Evolutionary conservation across 35 echinoderm and acorn worm species (phyloP).

Genomic region (Stichopus chloronotus): DNA sequence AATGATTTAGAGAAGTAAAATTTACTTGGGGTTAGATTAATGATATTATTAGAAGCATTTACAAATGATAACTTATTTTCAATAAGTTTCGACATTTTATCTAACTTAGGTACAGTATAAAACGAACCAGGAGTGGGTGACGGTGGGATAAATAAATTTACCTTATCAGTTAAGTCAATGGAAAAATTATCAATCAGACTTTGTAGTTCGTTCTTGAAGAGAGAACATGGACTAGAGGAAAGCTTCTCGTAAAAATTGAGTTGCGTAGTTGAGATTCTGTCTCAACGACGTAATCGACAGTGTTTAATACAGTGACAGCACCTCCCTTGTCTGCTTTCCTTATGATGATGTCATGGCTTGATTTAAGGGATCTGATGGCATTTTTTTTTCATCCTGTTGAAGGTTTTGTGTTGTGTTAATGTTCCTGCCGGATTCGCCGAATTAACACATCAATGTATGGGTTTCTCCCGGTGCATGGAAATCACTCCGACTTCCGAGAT

Average conservation of each 20-base stretch:
- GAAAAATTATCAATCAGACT: not conserved
- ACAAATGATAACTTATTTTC: not conserved
- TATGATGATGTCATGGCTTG: not conserved
- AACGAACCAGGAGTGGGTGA: not conserved
- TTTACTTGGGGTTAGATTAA: not conserved
- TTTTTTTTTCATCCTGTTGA: not conserved
- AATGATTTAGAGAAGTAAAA: not conserved
- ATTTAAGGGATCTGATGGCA: not conserved
- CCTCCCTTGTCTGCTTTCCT: not conserved
- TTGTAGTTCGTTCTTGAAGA: not conserved
- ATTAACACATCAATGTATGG: not conserved
- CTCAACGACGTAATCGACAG: not conserved
- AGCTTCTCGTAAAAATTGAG: not conserved
- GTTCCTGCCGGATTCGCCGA: not conserved
- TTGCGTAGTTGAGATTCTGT: not conserved
- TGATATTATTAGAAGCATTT: not conserved
- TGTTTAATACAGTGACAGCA: slow-evolving; percentile 2
- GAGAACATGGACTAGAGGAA: not conserved
- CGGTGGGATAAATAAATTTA: not conserved
- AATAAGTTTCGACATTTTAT: no score
- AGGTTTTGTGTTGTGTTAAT: not conserved
- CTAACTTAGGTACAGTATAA: not conserved
- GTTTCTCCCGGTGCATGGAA: not conserved
- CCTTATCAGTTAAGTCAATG: not conserved
- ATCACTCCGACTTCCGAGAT: not conserved